Evolutionary conservation across 2,113 vertebrate genomes (phyloP).

Genomic region (Crypturellus undulatus): DNA sequence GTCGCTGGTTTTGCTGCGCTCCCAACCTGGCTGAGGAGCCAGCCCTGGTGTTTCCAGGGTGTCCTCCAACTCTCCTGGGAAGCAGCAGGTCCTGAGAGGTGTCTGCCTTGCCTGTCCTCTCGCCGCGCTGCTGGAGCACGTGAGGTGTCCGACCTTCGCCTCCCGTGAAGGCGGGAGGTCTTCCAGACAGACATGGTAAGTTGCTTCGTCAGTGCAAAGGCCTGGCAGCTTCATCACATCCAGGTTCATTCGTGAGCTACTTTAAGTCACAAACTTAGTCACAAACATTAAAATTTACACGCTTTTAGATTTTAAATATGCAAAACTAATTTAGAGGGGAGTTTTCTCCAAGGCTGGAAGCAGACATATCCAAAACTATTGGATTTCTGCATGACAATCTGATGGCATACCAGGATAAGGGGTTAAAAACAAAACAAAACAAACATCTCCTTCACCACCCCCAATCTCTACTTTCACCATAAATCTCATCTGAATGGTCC

Average conservation of each 20-base stretch:
- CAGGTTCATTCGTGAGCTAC: not conserved
- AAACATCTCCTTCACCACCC: not conserved
- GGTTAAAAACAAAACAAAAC: no score
- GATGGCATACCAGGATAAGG: not conserved
- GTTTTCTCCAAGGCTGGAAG: not conserved
- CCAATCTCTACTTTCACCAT: not conserved
- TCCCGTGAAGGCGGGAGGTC: not conserved
- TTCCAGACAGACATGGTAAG: not conserved
- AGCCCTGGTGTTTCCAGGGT: not conserved
- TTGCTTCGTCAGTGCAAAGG: not conserved
- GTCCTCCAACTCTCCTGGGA: not conserved
- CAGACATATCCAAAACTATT: not conserved
- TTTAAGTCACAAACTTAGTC: not conserved
- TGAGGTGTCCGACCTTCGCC: not conserved
- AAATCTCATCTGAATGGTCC: slow-evolving; percentile 1
- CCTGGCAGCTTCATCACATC: not conserved
- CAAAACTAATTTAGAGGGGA: not conserved
- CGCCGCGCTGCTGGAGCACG: accelerated
- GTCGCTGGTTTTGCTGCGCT: not conserved
- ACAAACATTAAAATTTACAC: not conserved
- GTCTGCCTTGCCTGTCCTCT: not conserved
- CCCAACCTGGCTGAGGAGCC: no score
- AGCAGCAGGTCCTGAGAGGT: accelerated
- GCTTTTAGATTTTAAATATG: not conserved
- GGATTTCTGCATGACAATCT: not conserved